A percentile compares a stretch with the other conserved stretches of the same genome.
Conservation (phyloP, 2,888 invertebrate species). For the Netelia melanura region DNA sequence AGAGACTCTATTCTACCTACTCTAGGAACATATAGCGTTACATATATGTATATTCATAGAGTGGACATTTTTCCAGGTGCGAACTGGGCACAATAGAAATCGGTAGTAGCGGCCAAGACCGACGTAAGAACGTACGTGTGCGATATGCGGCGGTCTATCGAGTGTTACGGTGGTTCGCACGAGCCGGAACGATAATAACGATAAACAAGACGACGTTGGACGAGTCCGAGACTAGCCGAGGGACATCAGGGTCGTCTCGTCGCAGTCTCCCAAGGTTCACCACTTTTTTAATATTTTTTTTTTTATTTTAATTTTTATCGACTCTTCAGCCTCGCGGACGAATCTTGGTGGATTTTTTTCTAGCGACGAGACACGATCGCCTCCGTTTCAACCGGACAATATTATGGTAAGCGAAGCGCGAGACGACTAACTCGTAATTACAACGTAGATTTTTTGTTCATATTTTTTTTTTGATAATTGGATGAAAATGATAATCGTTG, state of each 20-base stretch:
- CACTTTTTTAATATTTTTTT: slow-evolving; percentile 69
- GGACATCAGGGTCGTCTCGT: slow-evolving; percentile 28
- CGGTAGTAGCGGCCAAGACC: slow-evolving; percentile 31
- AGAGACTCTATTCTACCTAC: not conserved
- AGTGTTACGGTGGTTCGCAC: slow-evolving; percentile 5
- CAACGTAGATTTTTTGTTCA: not conserved
- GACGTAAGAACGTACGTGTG: slow-evolving; percentile 39
- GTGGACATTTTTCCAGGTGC: not conserved
- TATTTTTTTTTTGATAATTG: not conserved
- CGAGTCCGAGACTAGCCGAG: slow-evolving; percentile 31
- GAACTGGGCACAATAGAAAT: not conserved
- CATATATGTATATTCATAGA: not conserved
- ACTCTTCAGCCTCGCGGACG: not conserved
- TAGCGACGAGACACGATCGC: slow-evolving; percentile 20
- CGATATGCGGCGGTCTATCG: not conserved
- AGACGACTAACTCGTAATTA: slow-evolving; percentile 10
- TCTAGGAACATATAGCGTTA: not conserved
- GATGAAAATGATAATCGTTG: not conserved
- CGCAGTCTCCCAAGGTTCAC: slow-evolving; percentile 66
- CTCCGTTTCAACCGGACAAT: slow-evolving; percentile 30
- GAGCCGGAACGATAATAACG: slow-evolving; percentile 9
- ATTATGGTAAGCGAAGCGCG: slow-evolving; percentile 48
- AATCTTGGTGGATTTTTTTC: slow-evolving; percentile 26
- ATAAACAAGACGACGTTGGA: slow-evolving; percentile 23
- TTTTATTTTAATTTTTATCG: slow-evolving; percentile 22